These are phyloP conservation scores for Pinctada fucata DNA, from an alignment of 2,888 invertebrate genomes.

Conservation along the genomic window DNA sequence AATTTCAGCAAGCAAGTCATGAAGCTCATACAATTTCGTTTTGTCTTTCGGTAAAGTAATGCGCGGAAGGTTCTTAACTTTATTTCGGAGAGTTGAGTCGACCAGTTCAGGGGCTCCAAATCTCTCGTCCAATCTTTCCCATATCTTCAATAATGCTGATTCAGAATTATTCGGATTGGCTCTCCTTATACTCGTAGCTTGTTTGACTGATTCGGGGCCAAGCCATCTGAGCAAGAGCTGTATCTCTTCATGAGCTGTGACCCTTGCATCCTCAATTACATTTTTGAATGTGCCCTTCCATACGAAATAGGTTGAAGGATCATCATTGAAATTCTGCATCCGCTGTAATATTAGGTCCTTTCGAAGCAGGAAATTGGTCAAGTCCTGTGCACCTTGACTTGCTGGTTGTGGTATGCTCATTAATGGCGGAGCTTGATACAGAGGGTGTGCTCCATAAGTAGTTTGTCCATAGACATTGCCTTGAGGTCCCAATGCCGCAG, in stretches of 20 bases:
- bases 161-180: conserved; percentile 26
- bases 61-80: background rate
- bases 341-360: too few relatives aligned
- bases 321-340: conserved; percentile 6
- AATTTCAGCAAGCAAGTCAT: conserved; percentile 7
- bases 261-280: background rate
- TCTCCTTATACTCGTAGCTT: conserved; percentile 27
- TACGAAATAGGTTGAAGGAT: conserved; percentile 7
- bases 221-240: conserved; percentile 27
- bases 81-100: background rate
- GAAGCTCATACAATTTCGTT: background rate
- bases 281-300: conserved; percentile 15
- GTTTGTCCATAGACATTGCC: too few relatives aligned
- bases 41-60: background rate
- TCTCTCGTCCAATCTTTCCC: conserved; percentile 2
- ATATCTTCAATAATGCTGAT: background rate
- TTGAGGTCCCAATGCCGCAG: too few relatives aligned
- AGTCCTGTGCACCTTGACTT: too few relatives aligned
- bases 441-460: too few relatives aligned
- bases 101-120: conserved; percentile 5
- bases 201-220: conserved; percentile 32
- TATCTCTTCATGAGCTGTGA: conserved; percentile 6
- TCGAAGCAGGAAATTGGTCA: conserved; percentile 1
- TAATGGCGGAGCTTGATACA: too few relatives aligned
- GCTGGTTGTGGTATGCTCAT: too few relatives aligned